Conservation (phyloP, 2,888 invertebrate genomes). For the Schizotus pectinicornis region DNA sequence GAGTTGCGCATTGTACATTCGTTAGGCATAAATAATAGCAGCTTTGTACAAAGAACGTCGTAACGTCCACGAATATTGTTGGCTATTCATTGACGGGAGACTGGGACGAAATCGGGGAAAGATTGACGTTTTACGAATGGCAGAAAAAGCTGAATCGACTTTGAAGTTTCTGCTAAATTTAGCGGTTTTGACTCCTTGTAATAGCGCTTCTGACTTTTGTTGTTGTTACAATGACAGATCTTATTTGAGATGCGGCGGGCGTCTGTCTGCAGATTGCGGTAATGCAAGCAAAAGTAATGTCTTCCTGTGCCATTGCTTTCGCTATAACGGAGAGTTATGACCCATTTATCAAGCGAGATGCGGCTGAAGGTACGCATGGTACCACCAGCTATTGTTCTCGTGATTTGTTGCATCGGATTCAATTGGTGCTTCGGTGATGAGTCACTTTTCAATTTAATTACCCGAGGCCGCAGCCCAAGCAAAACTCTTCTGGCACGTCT, state of each 20-base stretch:
- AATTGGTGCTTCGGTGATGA: too few relatives aligned
- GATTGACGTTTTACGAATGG: slow-evolving; percentile 5
- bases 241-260: slow-evolving; percentile 11
- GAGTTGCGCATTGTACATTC: slow-evolving; percentile 41
- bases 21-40: slow-evolving; percentile 45
- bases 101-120: slow-evolving; percentile 12
- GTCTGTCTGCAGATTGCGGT: slow-evolving; percentile 22
- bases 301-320: slow-evolving; percentile 27
- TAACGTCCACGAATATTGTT: slow-evolving; percentile 14
- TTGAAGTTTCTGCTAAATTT: slow-evolving; percentile 7
- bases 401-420: too few relatives aligned
- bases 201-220: slow-evolving; percentile 6
- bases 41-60: slow-evolving; percentile 34
- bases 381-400: too few relatives aligned
- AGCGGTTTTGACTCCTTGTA: not conserved
- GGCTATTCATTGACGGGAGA: slow-evolving; percentile 14
- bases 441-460: too few relatives aligned
- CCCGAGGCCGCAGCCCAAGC: too few relatives aligned
- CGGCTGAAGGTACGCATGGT: too few relatives aligned
- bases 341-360: slow-evolving; percentile 17
- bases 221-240: slow-evolving; percentile 13
- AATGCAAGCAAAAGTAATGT: slow-evolving; percentile 21
- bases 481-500: too few relatives aligned
- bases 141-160: not conserved
- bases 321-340: slow-evolving; percentile 25